Percentiles rank a stretch among this genome's conserved stretches.
These are phyloP conservation scores for Sigmodon hispidus DNA, from an alignment of 2,113 vertebrate species.

Conservation along the genomic window DNA sequence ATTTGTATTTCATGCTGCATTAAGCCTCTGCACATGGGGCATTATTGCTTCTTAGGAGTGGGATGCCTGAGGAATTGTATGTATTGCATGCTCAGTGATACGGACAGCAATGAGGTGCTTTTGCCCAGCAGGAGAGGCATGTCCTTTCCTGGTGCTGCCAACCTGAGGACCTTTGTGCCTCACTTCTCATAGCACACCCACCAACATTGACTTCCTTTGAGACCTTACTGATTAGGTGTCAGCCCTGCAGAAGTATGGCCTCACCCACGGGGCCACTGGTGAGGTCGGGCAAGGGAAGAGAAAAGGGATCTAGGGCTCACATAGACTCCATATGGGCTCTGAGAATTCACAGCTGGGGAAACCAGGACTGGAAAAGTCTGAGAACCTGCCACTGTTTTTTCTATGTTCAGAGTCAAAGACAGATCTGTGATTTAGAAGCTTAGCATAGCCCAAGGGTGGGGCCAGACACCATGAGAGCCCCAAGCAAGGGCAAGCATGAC, in stretches of 20 bases:
- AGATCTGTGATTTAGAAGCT: too few species aligned
- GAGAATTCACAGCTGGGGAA: neutral
- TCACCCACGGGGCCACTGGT: neutral
- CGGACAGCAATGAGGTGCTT: rapidly evolving
- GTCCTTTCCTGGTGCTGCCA: neutral
- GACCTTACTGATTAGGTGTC: neutral
- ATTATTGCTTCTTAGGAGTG: neutral
- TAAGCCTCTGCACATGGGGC: neutral
- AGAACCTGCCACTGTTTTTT: rapidly evolving
- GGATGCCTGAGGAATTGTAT: neutral
- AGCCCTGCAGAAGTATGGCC: neutral
- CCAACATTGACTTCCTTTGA: too few species aligned
- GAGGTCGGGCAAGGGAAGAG: neutral
- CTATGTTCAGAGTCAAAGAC: rapidly evolving
- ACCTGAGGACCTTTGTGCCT: rapidly evolving
- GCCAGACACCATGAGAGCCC: rapidly evolving
- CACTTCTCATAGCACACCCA: neutral
- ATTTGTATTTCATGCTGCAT: neutral
- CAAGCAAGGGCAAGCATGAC: rapidly evolving
- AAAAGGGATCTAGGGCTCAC: neutral
- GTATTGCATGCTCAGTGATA: neutral
- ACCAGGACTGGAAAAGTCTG: neutral
- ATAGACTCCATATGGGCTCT: neutral
- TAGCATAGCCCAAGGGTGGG: neutral
- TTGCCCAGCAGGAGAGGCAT: rapidly evolving